Evolutionary conservation across 30 jellyfish, hydroid and myxozoan species (phyloP), one percentile per base, ranked within the genome.

Genomic region (Turritopsis dohrnii): DNA sequence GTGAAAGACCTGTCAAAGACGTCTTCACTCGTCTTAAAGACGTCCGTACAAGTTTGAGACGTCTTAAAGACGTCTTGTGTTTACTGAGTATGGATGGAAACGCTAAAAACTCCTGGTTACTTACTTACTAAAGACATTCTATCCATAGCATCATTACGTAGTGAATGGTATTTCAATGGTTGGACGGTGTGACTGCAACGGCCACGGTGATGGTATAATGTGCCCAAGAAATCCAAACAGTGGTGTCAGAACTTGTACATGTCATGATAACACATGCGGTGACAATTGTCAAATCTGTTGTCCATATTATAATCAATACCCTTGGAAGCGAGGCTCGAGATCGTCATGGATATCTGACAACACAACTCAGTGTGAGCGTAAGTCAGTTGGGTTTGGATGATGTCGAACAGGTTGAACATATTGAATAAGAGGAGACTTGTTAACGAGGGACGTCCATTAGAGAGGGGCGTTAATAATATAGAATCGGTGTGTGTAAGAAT

Each of bases 251-350:
- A 95, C 85, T 23, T 94, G 99, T 83, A 87, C 52, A 21, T 94
- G 99, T 79, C 71, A 41, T 23, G 99, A 89, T 52, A 94, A 94
- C 71, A 94, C 99, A 0, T 94, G 99, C 71, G 99, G 99, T 20
- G 74, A 69, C 13, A 80, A 86, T 28, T 94, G 99, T 74, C 95
- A 89, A 69, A 87, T 80, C 52, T 94, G 99, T 71, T 94, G 99
- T 54, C 96, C 99, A 7, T 96, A 88, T 16, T 94, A 28, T 71
- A 88, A 94, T 71, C 99, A 94, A 88, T 94, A 88, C 66, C 92
- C 90, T 13, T 94, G 99, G 99, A 84, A 72, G 75, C 84, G 84
- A 29, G 96, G 96, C 66, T 25, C 93, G 18, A 84, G 83, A 17
- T 90, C 94, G 23, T 81, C 96, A 1, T 94, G 99, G 99, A 84